These are phyloP conservation scores for Grallaria varia DNA, from an alignment of 2,113 vertebrate species.

Conservation along the genomic window DNA sequence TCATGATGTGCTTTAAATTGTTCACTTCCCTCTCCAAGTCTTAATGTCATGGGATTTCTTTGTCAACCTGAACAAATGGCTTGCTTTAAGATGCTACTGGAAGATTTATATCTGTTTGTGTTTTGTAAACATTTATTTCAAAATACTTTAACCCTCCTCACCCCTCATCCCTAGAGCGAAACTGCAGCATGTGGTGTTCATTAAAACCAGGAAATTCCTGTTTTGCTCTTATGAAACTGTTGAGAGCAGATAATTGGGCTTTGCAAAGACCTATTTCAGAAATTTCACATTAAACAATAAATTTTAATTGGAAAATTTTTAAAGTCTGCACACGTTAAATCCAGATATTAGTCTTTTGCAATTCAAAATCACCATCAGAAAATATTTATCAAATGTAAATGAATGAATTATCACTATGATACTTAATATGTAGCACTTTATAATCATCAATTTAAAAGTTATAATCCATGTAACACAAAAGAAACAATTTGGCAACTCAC, in stretches of 20 bases:
- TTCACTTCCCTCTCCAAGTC: neutral
- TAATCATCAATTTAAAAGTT: neutral
- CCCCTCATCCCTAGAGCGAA: neutral
- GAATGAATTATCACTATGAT: neutral
- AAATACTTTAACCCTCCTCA: neutral
- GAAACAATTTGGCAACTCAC: accelerated
- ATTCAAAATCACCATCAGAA: neutral
- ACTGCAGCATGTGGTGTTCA: neutral
- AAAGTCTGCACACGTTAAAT: neutral
- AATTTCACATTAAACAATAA: neutral
- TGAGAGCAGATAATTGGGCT: neutral
- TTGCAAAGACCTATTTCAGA: neutral
- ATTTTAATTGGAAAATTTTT: neutral
- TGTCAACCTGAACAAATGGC: neutral
- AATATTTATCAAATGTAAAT: neutral
- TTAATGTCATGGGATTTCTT: neutral
- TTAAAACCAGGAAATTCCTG: constrained; percentile 34
- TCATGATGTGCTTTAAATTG: neutral
- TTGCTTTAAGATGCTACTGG: neutral
- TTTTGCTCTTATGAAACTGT: neutral
- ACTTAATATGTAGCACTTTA: neutral
- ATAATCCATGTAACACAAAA: neutral
- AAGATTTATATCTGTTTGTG: neutral
- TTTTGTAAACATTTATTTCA: neutral
- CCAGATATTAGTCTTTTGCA: neutral